Evolutionary conservation across 1,140 invertebrate genomes (phyloP).

Genomic region (Brachionus asplanchnoidis): DNA sequence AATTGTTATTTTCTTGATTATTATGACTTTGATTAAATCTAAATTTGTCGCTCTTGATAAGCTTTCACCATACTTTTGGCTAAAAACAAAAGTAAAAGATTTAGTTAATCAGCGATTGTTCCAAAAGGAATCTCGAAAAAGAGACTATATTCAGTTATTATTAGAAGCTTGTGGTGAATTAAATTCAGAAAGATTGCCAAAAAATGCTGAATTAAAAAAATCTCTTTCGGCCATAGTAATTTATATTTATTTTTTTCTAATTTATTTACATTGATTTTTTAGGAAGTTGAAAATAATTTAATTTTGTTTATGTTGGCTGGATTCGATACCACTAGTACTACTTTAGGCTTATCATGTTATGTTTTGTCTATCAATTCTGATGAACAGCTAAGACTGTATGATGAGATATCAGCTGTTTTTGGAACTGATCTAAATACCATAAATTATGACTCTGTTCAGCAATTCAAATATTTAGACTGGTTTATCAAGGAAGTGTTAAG

Average conservation of each 20-base stretch:
- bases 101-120: neutral
- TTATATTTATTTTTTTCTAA: neutral
- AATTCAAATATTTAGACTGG: conserved; percentile 51
- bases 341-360: conserved; percentile 51
- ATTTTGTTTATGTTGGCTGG: conserved; percentile 52
- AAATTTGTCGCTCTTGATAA: neutral
- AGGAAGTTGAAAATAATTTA: conserved; percentile 50
- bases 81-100: neutral
- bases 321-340: conserved; percentile 58
- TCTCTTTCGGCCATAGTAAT: neutral
- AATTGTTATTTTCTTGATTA: neutral
- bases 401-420: conserved; percentile 49
- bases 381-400: conserved; percentile 56
- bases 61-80: neutral
- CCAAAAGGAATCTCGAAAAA: neutral
- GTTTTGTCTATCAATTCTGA: conserved; percentile 57
- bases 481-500: conserved; percentile 52
- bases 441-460: conserved; percentile 45
- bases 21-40: neutral
- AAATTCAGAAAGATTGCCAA: conserved; percentile 5
- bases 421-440: neutral
- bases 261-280: neutral
- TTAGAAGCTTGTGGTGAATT: neutral
- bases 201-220: neutral
- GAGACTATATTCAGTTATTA: conserved; percentile 20